Evolutionary conservation across 2,113 vertebrate species (phyloP).

Genomic region (Gallinago paraguaiae): DNA sequence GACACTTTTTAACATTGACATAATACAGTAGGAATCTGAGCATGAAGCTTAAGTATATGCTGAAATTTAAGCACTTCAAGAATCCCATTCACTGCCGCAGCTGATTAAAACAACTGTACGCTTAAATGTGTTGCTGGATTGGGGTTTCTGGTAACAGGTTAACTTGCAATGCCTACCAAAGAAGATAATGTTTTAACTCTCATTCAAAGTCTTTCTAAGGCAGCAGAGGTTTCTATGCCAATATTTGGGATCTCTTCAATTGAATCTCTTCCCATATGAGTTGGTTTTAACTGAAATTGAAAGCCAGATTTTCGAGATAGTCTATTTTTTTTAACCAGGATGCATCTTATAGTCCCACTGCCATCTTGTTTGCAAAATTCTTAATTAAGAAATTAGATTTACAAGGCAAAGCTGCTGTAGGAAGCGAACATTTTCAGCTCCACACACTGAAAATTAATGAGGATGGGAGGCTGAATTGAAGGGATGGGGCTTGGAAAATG

Average conservation of each 20-base stretch:
- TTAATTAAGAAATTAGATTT: not conserved
- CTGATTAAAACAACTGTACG: constrained; percentile 2
- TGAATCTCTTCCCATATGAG: not conserved
- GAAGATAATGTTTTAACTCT: not conserved
- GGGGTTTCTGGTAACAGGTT: not conserved
- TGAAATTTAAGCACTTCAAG: constrained; percentile 5
- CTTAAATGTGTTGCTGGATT: not conserved
- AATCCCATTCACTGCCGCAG: not conserved
- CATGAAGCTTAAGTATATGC: constrained; percentile 1
- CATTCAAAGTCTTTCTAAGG: not conserved
- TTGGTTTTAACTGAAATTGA: not conserved
- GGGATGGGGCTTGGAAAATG: not conserved
- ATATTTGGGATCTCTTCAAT: not conserved
- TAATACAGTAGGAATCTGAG: constrained; percentile 15
- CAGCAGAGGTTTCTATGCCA: not conserved
- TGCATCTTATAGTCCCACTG: not conserved
- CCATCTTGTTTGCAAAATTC: not conserved
- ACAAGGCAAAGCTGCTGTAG: not conserved
- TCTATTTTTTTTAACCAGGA: not conserved
- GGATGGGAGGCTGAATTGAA: not conserved
- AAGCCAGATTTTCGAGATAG: not conserved
- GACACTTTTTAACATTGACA: not conserved
- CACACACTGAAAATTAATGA: constrained; percentile 10
- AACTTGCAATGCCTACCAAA: not conserved
- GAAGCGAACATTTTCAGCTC: not conserved